Base-by-base conservation (phyloP, 2,888 invertebrate genomes). In the Blastobasis lacticolella region DNA sequence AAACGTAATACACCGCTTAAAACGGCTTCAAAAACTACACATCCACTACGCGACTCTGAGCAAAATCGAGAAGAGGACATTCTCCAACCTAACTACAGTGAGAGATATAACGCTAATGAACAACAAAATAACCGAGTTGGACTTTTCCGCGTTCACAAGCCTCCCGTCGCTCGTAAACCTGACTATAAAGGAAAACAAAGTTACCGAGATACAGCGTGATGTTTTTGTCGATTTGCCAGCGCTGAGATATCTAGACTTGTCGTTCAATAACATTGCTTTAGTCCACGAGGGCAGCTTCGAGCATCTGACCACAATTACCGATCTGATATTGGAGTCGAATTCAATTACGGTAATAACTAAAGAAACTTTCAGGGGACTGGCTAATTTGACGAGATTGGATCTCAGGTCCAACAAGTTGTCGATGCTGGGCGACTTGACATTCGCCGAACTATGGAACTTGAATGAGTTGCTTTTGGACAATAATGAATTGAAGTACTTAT, bases 281-380 rank as follows among this genome's bases (percentile, higher is more conserved):
- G 89, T 96, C 46, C 97, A 97, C 67, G 96, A 96, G 59, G 94
- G 94, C 61, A 94, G 97, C 56, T 96, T 95, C 73, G 90, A 90
- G 65, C 91, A 93, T 68, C 81, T 95, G 71, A 89, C 90, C 10
- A 90, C 93, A 59, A 89, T 97, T 53, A 91, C 92, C 56, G 94
- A 94, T 66, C 85, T 98, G 58, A 94, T 96, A 73, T 81, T 97
- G 62, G 94, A 94, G 67, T 89, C 90, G 60, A 95, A 93, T 88
- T 92, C 91, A 71, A 91, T 96, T 63, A 90, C 91, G 50, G 91
- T 93, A 45, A 81, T 95, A 67, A 94, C 94, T 56, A 90, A 91
- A 64, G 94, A 94, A 64, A 94, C 93, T 57, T 95, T 95, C 73
- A 89, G 91, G 56, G 95, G 95, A 4, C 81, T 96, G 67, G 90